Base-by-base conservation (phyloP, 2,797 vertebrate genomes). In the Liasis olivaceus region DNA sequence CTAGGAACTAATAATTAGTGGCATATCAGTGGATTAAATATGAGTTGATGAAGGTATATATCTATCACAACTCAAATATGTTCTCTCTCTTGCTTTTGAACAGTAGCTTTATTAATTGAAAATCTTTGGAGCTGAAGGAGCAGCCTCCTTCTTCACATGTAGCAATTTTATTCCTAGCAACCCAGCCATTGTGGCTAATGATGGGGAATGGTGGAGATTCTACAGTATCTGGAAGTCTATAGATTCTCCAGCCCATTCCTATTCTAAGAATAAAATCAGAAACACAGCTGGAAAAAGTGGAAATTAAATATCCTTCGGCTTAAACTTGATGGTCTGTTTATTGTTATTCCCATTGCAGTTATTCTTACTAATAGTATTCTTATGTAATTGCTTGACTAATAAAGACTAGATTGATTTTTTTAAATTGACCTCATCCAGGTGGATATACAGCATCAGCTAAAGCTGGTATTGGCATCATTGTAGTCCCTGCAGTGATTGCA, bases 381-480 rank as follows among this genome's bases (percentile, higher is more conserved):
- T 81, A 81, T 36, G 47, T 81, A 47, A 81, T 81, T 47, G 36
- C 9, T 81, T 81, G 17, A 47, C 20, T 54, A 24, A 4, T 81
- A 81, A 81, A 81, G 20, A 77, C 69, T 42, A 36, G 15, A 81
- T 24, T 81, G 36, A 47, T 81, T 47, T 81, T 17, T 47, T 95
- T 94, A 4, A 31, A 87, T 14, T 90, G 60, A 85, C 94, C 95
- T 17, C 95, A 96, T 94, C 95, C 96, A 98, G 98, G 93, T 96
- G 98, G 96, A 94, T 97, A 95, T 93, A 92, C 91, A 89, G 12
- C 86, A 87, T 91, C 92, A 93, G 97, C 93, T 95, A 95, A 96
- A 81, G 63, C 91, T 92, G 98, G 98, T 59, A 96, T 98, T 96
- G 97, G 97, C 89, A 96, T 98, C 88, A 94, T 96, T 94, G 95